These are phyloP conservation scores for Drosophila pseudotalamancana DNA, from an alignment of 2,888 invertebrate genomes.

Conservation along the genomic window DNA sequence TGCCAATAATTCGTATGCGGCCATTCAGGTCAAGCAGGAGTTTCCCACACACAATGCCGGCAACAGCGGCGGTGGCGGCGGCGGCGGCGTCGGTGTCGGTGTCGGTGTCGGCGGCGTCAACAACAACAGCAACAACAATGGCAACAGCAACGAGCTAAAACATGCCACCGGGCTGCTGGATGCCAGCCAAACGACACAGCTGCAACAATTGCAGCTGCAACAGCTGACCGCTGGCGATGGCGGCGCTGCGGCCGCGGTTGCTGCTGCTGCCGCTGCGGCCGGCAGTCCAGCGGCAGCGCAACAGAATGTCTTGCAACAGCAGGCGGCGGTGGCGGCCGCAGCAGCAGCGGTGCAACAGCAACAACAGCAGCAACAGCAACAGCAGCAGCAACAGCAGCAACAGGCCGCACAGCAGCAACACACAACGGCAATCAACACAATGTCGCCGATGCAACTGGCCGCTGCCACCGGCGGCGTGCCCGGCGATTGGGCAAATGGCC, in stretches of 20 bases:
- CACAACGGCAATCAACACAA: constrained; percentile 89
- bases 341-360: constrained; percentile 83
- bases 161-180: constrained; percentile 84
- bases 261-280: constrained; percentile 49
- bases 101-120: constrained; percentile 10
- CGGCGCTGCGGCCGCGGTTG: constrained; percentile 57
- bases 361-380: constrained; percentile 87
- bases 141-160: constrained; percentile 70
- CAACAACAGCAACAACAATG: not conserved
- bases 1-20: constrained; percentile 81
- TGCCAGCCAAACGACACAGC: constrained; percentile 83
- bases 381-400: constrained; percentile 57
- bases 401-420: constrained; percentile 86
- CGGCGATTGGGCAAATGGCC: constrained; percentile 87
- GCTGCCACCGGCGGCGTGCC: constrained; percentile 86
- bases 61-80: constrained; percentile 19
- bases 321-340: constrained; percentile 68
- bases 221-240: constrained; percentile 76
- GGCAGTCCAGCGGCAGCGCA: constrained; percentile 84
- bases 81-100: constrained; percentile 1
- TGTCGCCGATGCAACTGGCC: constrained; percentile 90
- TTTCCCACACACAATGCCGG: constrained; percentile 77
- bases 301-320: constrained; percentile 78
- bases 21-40: constrained; percentile 84
- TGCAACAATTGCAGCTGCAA: constrained; percentile 85